phyloP scores from a whole-genome alignment of 1,140 invertebrate species.

The Aphelinus certus region DNA sequence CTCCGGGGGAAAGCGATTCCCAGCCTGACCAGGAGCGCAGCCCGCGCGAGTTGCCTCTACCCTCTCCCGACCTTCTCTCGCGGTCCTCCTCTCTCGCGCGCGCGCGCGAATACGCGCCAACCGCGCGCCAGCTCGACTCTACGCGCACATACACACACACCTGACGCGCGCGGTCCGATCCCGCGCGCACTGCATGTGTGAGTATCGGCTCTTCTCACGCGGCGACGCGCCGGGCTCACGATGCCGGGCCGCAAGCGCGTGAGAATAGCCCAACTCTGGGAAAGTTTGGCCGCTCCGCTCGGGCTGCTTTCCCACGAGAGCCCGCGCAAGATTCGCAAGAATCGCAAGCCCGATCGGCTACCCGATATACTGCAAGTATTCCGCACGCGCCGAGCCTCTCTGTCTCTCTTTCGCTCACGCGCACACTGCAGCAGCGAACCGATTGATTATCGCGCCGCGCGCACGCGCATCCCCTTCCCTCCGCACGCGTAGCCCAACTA shows the following conservation, averaged over 20 bases:
- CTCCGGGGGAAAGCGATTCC: conserved; percentile 62
- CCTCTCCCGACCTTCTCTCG: conserved; percentile 38
- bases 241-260: background rate
- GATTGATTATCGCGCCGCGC: no score
- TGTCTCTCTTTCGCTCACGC: background rate
- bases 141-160: background rate
- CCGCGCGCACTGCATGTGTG: background rate
- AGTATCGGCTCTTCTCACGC: conserved; percentile 13
- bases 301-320: conserved; percentile 43
- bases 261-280: conserved; percentile 37
- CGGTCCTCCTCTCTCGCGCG: conserved; percentile 29
- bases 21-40: conserved; percentile 59
- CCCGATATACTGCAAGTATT: no score
- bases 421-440: no score
- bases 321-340: no score
- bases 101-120: no score
- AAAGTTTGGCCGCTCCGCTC: conserved; percentile 37
- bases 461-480: background rate
- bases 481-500: no score
- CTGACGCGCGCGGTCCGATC: background rate
- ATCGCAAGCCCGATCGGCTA: no score
- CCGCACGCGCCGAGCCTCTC: background rate
- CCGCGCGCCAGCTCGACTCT: conserved; percentile 4
- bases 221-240: background rate
- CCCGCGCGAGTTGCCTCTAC: conserved; percentile 38